Percentiles rank a stretch among this genome's conserved stretches.
Evolutionary conservation across 1,140 invertebrate species (phyloP).

Genomic region (Drosophila willistoni): DNA sequence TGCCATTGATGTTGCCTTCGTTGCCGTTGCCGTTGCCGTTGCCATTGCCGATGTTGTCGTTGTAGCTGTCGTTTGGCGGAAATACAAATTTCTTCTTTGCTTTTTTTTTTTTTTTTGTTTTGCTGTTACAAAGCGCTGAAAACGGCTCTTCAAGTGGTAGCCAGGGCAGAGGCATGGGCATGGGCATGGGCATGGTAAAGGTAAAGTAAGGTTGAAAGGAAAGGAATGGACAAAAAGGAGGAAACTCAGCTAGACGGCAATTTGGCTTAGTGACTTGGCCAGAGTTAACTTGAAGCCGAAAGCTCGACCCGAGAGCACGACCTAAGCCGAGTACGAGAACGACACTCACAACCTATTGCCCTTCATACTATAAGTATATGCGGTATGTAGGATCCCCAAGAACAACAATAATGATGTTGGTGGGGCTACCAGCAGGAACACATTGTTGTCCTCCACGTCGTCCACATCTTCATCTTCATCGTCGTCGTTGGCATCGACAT

Average conservation of each 20-base stretch:
- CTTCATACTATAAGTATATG: conserved; percentile 49
- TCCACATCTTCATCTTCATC: conserved; percentile 11
- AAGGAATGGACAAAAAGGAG: too few species aligned
- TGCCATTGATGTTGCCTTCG: conserved; percentile 30
- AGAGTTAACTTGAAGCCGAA: conserved; percentile 57
- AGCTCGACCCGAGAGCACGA: conserved; percentile 47
- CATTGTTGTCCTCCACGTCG: background rate
- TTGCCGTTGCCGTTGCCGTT: conserved; percentile 9
- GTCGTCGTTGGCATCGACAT: too few species aligned
- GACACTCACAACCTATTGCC: conserved; percentile 68
- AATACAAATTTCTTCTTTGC: conserved; percentile 75
- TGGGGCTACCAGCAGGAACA: conserved; percentile 1
- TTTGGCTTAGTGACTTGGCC: conserved; percentile 60
- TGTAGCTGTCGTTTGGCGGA: conserved; percentile 48
- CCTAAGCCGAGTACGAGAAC: conserved; percentile 30
- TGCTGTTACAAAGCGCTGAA: conserved; percentile 54
- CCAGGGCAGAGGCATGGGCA: background rate
- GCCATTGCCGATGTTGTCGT: conserved; percentile 31
- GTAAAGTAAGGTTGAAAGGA: background rate
- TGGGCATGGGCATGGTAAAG: too few species aligned
- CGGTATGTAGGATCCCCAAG: too few species aligned
- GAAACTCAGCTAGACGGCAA: background rate
- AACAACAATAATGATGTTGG: background rate
- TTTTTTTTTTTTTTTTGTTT: conserved; percentile 21
- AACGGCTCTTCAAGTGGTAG: conserved; percentile 37